Percentiles rank a stretch among this genome's conserved stretches.
Conservation (phyloP, 2,113 vertebrate species). For the Gymnorhina tibicen region DNA sequence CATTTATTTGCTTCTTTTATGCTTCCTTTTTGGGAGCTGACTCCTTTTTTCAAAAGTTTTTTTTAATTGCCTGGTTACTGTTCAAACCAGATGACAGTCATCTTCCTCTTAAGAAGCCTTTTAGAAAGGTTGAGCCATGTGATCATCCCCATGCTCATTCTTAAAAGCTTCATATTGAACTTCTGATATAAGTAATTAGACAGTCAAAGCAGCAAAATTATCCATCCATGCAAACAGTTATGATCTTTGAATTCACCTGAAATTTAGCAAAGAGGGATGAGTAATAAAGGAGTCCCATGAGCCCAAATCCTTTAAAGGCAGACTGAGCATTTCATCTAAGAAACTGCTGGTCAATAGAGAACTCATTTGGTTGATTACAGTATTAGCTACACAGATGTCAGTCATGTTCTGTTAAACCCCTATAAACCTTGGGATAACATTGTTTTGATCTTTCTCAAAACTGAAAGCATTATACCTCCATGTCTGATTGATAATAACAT, state of each 20-base stretch:
- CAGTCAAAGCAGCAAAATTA: background rate
- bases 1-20: background rate
- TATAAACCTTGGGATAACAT: background rate
- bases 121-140: background rate
- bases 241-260: background rate
- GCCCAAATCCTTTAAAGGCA: background rate
- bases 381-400: background rate
- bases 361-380: background rate
- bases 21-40: accelerated
- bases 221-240: background rate
- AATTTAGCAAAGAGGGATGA: background rate
- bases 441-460: background rate
- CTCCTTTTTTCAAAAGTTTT: background rate
- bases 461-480: background rate
- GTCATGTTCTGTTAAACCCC: background rate
- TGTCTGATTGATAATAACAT: background rate
- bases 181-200: background rate
- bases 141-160: background rate
- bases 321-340: background rate
- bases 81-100: background rate
- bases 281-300: background rate
- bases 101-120: background rate
- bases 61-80: background rate
- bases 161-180: background rate
- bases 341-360: background rate